A percentile compares a stretch with the other conserved stretches of the same genome.
Conservation (phyloP, 2,888 invertebrate species). For the Dichetophora obliterata region DNA sequence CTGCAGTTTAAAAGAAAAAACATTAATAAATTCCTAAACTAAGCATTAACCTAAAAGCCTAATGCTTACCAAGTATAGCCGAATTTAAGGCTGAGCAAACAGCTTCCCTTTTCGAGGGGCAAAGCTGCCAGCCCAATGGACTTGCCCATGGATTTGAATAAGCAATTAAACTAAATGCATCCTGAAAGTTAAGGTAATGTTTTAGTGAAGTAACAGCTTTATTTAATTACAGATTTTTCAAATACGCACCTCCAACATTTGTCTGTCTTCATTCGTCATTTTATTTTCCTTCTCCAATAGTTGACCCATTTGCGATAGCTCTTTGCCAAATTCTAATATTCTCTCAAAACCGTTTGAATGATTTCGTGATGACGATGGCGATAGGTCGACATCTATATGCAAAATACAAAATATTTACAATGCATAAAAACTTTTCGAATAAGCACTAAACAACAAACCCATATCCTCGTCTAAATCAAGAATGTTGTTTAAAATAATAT, state of each 20-base stretch:
- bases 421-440: not conserved
- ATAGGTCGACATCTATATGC: constrained; percentile 65
- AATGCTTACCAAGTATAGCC: constrained; percentile 89
- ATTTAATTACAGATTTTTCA: not conserved
- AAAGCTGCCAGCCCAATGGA: constrained; percentile 95
- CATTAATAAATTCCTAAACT: not conserved
- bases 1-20: constrained; percentile 72
- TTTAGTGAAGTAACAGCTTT: too few relatives aligned
- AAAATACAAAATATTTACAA: not conserved
- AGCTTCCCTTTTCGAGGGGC: constrained; percentile 93
- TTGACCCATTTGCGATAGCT: constrained; percentile 92
- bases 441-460: constrained; percentile 73
- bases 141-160: constrained; percentile 98
- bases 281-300: constrained; percentile 85
- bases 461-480: constrained; percentile 80
- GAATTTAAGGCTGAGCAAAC: constrained; percentile 97
- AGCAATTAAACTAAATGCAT: constrained; percentile 97
- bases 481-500: constrained; percentile 70
- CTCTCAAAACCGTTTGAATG: constrained; percentile 82
- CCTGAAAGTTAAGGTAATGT: too few relatives aligned
- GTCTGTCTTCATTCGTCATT: constrained; percentile 83
- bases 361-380: constrained; percentile 65
- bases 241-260: constrained; percentile 85
- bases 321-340: constrained; percentile 94
- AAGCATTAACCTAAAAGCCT: not conserved